Evolutionary conservation across 1,140 invertebrate species (phyloP), one percentile per base, ranked within the genome.

Genomic region (Reticulitermes speratus): DNA sequence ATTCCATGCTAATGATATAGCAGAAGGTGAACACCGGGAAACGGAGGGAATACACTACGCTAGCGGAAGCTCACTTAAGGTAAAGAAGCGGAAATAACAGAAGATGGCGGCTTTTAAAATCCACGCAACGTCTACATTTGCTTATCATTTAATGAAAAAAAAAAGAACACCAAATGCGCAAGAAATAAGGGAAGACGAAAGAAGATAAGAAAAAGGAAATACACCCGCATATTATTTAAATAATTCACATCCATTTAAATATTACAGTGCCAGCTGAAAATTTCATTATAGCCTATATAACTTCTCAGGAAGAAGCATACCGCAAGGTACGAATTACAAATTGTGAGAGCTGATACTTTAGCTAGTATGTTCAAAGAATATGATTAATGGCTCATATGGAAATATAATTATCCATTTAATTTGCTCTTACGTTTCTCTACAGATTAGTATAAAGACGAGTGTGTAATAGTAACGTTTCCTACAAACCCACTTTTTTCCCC

Each of bases 111-210:
- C 52, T 55, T 55, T 14, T 75, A 75, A 30, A 30, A 25, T 75
- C 25, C 25, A 75, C 19, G 65, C 65, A 2, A 25, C n/a, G n/a
- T 55, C 65, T 75, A n/a, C 65, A 3, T 75, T 75, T 75, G 25
- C 65, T 75, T 75, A 75, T 75, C 65, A 75, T 75, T 75, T 75
- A 75, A 75, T 75, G 65, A 75, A 75, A 75, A 65, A n/a, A 69
- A 69, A 16, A 75, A 30, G 5, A 75, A 25, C n/a, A 12, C 9
- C 25, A 30, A 75, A 75, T 75, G 65, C 12, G n/a, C 65, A 55
- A 55, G 52, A 55, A 55, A 16, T 21, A 55, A 55, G 65, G 25
- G 9, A n/a, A 25, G n/a, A 75, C 25, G 14, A n/a, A 75, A 25
- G 6, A 75, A 75, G 25, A 30, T 75, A 75, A n/a, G 65, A 14